These are phyloP conservation scores for Hypsibius dujardini DNA, from an alignment of 1,140 invertebrate species.

Conservation along the genomic window DNA sequence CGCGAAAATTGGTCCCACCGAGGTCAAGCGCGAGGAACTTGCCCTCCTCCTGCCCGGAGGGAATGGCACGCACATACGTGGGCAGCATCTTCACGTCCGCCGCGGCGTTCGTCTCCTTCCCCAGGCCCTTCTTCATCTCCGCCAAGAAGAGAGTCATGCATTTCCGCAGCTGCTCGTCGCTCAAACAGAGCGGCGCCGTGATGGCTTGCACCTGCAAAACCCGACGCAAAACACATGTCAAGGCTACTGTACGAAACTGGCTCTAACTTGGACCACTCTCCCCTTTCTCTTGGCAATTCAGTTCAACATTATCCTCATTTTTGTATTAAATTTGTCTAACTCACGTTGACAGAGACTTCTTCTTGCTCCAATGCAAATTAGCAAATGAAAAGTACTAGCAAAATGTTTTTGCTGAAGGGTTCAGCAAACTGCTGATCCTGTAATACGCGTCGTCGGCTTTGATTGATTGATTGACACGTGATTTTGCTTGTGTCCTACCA, in stretches of 20 bases:
- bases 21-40: constrained; percentile 91
- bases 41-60: constrained; percentile 83
- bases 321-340: not conserved
- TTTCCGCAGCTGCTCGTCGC: constrained; percentile 55
- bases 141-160: constrained; percentile 54
- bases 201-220: constrained; percentile 58
- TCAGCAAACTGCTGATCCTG: too few relatives aligned
- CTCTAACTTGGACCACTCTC: not conserved
- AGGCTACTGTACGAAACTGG: not conserved
- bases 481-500: too few relatives aligned
- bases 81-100: constrained; percentile 76
- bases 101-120: constrained; percentile 52
- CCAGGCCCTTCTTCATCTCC: constrained; percentile 61
- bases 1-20: constrained; percentile 95
- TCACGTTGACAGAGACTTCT: not conserved
- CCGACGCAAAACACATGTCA: not conserved
- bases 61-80: constrained; percentile 87
- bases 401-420: not conserved
- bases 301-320: not conserved
- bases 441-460: too few relatives aligned
- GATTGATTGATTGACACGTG: too few relatives aligned
- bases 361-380: not conserved
- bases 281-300: not conserved
- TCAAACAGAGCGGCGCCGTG: constrained; percentile 61
- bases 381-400: not conserved